phyloP scores from a whole-genome alignment of 1,140 invertebrate genomes.

The Apis mellifera region DNA sequence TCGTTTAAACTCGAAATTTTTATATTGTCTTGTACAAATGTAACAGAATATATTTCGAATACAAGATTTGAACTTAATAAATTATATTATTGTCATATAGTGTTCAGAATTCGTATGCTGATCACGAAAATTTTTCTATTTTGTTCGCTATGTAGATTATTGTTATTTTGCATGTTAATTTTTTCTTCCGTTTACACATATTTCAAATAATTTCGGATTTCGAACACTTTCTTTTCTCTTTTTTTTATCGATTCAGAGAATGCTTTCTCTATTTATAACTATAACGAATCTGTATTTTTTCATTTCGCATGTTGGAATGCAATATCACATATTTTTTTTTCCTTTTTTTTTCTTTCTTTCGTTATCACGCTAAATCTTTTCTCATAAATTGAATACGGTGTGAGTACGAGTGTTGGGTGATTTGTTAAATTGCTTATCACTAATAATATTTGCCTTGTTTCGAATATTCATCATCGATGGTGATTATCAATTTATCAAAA shows the following conservation, averaged over 20 bases:
- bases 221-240: neutral
- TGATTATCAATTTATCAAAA: neutral
- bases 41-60: neutral
- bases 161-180: neutral
- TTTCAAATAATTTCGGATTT: neutral
- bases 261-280: neutral
- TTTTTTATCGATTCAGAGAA: neutral
- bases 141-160: neutral
- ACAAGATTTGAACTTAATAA: neutral
- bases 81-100: neutral
- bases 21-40: neutral
- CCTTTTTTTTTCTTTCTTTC: neutral
- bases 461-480: neutral
- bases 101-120: neutral
- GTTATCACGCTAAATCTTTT: neutral
- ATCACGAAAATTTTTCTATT: neutral
- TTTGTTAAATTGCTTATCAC: neutral
- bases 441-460: neutral
- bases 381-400: constrained; percentile 1
- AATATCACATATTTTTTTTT: neutral
- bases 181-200: neutral
- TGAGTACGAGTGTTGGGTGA: constrained; percentile 5
- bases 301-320: constrained; percentile 48
- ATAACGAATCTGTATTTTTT: neutral
- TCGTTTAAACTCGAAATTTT: too few species aligned